Percentiles rank a stretch among this genome's conserved stretches.
These are phyloP conservation scores for Limnephilus lunatus DNA, from an alignment of 2,888 invertebrate species.

Conservation along the genomic window DNA sequence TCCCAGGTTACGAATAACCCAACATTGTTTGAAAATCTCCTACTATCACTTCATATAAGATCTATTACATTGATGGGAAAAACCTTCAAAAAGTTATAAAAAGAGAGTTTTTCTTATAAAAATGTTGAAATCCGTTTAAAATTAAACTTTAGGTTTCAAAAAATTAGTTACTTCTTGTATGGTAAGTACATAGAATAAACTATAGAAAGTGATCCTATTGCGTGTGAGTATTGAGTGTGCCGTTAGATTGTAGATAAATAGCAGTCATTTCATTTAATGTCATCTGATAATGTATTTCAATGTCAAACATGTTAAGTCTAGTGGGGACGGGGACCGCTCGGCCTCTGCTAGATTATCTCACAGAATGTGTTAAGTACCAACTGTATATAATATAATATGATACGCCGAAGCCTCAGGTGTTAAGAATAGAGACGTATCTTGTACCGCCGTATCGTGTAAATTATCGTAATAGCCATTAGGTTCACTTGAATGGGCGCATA, in stretches of 20 bases:
- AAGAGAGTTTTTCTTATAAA: no score
- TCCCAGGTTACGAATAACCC: no score
- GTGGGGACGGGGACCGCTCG: neutral
- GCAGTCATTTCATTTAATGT: conserved; percentile 29
- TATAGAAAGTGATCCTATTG: neutral
- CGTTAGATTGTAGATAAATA: neutral
- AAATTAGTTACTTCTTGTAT: neutral
- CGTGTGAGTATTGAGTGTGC: neutral
- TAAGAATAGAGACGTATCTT: conserved; percentile 6
- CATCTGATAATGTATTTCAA: conserved; percentile 27
- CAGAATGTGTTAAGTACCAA: conserved; percentile 22
- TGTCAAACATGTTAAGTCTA: conserved; percentile 24
- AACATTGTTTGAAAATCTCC: no score
- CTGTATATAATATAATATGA: neutral
- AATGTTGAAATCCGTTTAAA: no score
- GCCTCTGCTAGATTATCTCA: neutral
- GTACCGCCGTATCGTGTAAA: neutral
- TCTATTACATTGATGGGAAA: no score
- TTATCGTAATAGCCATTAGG: conserved; percentile 7
- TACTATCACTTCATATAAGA: no score
- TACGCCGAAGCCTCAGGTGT: conserved; percentile 33
- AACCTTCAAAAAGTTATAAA: no score
- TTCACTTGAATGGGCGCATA: neutral
- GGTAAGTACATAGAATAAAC: neutral
- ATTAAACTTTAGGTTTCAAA: no score